Conservation (phyloP, 2,113 vertebrate genomes). For the Leptosomus discolor region DNA sequence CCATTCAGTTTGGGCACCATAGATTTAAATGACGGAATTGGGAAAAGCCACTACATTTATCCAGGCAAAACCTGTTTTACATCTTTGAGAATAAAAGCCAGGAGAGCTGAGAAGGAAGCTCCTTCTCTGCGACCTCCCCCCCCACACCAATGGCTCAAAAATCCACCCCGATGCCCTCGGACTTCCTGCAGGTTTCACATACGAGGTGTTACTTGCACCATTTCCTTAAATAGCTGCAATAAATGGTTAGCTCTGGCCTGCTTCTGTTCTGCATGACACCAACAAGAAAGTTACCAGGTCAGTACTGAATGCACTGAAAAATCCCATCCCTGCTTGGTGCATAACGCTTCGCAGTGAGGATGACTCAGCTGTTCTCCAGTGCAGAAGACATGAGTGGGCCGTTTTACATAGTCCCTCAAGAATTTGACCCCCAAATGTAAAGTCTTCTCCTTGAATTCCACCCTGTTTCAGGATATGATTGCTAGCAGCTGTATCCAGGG, state of each 20-base stretch:
- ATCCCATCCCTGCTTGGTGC: not conserved
- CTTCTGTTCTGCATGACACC: not conserved
- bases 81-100: not conserved
- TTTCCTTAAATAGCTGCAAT: not conserved
- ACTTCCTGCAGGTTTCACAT: not conserved
- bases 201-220: not conserved
- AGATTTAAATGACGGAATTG: not conserved
- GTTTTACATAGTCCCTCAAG: not conserved
- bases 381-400: not conserved
- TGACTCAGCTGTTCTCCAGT: not conserved
- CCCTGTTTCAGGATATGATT: fast-evolving
- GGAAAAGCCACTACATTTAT: not conserved
- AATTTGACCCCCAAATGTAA: not conserved
- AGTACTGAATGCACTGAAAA: not conserved
- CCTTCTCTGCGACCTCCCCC: not conserved
- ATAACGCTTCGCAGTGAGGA: not conserved
- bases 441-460: not conserved
- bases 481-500: not conserved
- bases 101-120: not conserved
- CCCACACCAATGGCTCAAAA: not conserved
- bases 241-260: not conserved
- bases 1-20: not conserved
- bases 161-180: not conserved
- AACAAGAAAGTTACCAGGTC: not conserved
- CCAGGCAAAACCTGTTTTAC: not conserved